Base-by-base conservation (phyloP, 2,888 invertebrate genomes). In the Chydorus sphaericus region DNA sequence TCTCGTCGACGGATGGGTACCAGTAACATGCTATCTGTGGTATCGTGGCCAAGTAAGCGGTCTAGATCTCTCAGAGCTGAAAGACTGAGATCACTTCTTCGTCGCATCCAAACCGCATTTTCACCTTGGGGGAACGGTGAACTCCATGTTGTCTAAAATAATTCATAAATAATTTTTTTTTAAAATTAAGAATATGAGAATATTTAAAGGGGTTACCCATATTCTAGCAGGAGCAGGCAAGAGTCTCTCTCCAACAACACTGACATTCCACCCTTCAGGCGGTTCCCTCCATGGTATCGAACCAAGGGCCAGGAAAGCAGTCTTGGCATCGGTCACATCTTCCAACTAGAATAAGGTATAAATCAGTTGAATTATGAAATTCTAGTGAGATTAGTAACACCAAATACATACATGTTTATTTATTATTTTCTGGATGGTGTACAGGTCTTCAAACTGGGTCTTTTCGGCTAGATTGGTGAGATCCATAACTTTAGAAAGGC, bases 11-110 rank as follows among this genome's bases (percentile, higher is more conserved):
- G 23, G 28, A 44, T 44, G 14, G 44, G 44, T 28, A 44, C 44
- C 23, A 44, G 44, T n/a, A n/a, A n/a, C 44, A 44, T 44, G 44
- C 44, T 26, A 28, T 44, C 44, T 44, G 44, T 26, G 44, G 28
- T 14, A 23, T 14, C 44, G 5, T 23, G 44, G 23, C 28, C 44
- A 14, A 44, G 44, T 44, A 44, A 44, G 28, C 44, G 26, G 23
- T 44, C 44, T 26, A 44, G n/a, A n/a, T n/a, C n/a, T n/a, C n/a
- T n/a, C n/a, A n/a, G n/a, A n/a, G n/a, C n/a, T n/a, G n/a, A n/a
- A n/a, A n/a, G n/a, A n/a, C n/a, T n/a, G n/a, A n/a, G n/a, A n/a
- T n/a, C n/a, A n/a, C n/a, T n/a, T n/a, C n/a, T n/a, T n/a, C n/a
- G n/a, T n/a, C n/a, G n/a, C 26, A 44, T 44, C 44, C 44, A 44